Conservation (phyloP, 2,797 vertebrate genomes). For the Thamnophis elegans region DNA sequence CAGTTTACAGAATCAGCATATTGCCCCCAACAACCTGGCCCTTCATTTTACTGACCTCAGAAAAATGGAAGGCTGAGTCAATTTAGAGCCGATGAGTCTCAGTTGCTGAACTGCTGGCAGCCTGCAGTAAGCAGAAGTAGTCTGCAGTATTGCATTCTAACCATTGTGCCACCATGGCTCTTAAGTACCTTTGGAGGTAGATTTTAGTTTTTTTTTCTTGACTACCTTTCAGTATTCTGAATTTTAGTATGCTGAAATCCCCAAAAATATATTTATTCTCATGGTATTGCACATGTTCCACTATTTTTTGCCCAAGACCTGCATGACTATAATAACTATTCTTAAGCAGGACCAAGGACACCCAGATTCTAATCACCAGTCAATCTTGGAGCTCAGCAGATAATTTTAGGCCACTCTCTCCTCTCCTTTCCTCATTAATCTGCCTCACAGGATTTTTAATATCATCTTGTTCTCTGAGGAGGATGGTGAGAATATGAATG, state of each 20-base stretch:
- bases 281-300: neutral
- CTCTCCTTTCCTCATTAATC: neutral
- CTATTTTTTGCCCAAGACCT: neutral
- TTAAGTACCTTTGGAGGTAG: neutral
- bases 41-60: no score
- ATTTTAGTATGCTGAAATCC: neutral
- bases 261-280: slow-evolving; percentile 21
- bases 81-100: no score
- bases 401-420: neutral
- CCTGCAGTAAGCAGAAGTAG: no score
- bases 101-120: no score
- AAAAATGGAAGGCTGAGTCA: no score
- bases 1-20: no score
- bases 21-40: no score
- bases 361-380: neutral
- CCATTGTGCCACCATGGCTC: no score
- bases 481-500: neutral
- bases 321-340: neutral
- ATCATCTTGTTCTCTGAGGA: neutral
- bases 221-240: neutral
- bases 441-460: neutral
- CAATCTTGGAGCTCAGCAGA: neutral
- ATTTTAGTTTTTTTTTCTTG: neutral
- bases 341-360: neutral
- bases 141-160: no score